phyloP scores from a whole-genome alignment of 2,888 invertebrate species.

The Sinhomidia bicolor region DNA sequence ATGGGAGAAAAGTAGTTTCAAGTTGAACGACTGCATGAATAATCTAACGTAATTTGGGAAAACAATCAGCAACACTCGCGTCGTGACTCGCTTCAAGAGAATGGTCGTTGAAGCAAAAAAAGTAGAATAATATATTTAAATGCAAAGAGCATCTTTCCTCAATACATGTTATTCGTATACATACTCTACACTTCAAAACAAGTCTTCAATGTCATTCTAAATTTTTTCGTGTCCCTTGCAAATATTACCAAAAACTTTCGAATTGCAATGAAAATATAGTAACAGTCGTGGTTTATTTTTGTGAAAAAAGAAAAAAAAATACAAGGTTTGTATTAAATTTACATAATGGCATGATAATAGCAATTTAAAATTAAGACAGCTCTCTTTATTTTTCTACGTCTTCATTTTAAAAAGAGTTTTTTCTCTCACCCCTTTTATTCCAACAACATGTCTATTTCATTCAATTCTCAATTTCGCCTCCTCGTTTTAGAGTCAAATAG shows the following conservation, averaged over 20 bases:
- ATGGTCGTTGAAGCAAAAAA: constrained; percentile 8
- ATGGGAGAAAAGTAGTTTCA: constrained; percentile 20
- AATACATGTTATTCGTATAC: not conserved
- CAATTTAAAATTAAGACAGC: not conserved
- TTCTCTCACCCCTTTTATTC: not conserved
- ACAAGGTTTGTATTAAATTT: constrained; percentile 31
- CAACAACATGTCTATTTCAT: too few relatives aligned
- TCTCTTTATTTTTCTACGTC: not conserved
- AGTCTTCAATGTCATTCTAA: constrained; percentile 23
- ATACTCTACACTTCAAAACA: too few relatives aligned
- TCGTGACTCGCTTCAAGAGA: too few relatives aligned
- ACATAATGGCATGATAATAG: constrained; percentile 17
- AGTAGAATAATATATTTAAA: constrained; percentile 11
- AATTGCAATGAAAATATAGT: too few relatives aligned
- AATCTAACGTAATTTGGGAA: constrained; percentile 36
- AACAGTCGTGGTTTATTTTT: not conserved
- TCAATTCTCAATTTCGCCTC: not conserved
- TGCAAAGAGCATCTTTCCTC: not conserved
- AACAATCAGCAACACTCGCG: constrained; percentile 43
- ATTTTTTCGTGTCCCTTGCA: too few relatives aligned
- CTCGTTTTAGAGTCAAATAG: not conserved
- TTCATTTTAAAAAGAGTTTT: not conserved
- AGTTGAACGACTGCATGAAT: constrained; percentile 14
- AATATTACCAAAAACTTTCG: too few relatives aligned
- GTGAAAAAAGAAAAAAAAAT: not conserved